Evolutionary conservation across 1,140 invertebrate genomes (phyloP), one percentile per base, ranked within the genome.

Genomic region (Hermetia illucens): DNA sequence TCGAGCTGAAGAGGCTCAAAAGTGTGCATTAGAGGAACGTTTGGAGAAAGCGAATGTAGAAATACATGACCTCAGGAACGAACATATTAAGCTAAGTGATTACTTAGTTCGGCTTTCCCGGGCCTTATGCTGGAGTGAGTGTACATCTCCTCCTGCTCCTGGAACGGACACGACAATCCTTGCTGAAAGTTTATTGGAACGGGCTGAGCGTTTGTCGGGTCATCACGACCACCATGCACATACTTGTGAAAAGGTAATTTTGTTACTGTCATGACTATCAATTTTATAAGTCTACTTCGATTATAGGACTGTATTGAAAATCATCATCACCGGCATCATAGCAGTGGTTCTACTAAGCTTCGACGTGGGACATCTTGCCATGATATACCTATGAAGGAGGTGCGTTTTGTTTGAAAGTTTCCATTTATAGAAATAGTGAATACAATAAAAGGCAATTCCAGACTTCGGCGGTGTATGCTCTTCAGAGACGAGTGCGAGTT

Each of bases 391-490:
- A 66, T 72, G 0, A 61, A 61, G 39, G 58, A 61, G 18, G 37
- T 42, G 10, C 5, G 15, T n/a, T 4, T 5, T 15, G 24, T 22
- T 21, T 36, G 30, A n/a, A 3, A 3, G 22, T n/a, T 15, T 1
- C n/a, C 20, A 18, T 21, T 31, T 31, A 12, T 6, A 20, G 18
- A 37, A 27, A 4, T 17, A 2, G 25, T 4, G 12, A 15, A 17
- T 29, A 33, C 9, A 21, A 4, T 16, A 3, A n/a, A n/a, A 24
- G 8, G 8, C 17, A 17, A 8, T 33, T 34, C 32, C 56, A 85
- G 77, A 85, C 81, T 15, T 81, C 83, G 4, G 74, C 82, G 4
- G 78, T 87, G 6, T 88, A 89, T 62, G 82, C 85, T 52, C 63
- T 89, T 10, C 85, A 89, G 64, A 64, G 83, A 32, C 68, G 82